These are phyloP conservation scores for Atethmia centrago DNA, from an alignment of 2,888 invertebrate species.

Conservation along the genomic window DNA sequence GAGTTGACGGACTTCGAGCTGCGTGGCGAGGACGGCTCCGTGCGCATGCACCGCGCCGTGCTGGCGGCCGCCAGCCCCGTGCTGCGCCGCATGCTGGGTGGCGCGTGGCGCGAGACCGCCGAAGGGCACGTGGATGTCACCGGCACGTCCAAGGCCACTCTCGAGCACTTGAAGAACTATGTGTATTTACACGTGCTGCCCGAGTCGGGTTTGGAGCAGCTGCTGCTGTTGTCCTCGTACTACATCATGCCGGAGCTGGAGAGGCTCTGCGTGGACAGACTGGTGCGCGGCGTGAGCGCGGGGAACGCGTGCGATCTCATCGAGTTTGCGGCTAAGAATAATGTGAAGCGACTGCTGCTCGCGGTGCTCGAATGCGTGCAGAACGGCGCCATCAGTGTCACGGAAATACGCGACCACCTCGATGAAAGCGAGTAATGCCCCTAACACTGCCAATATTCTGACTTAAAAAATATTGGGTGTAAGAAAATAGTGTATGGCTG, in stretches of 20 bases:
- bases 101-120: conserved; percentile 74
- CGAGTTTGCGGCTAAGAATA: conserved; percentile 75
- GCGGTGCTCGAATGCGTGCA: conserved; percentile 74
- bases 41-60: conserved; percentile 74
- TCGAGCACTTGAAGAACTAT: conserved; percentile 76
- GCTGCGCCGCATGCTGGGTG: conserved; percentile 73
- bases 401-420: conserved; percentile 68
- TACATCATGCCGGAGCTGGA: conserved; percentile 79
- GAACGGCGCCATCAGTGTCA: conserved; percentile 63
- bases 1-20: conserved; percentile 78
- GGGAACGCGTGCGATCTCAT: conserved; percentile 65
- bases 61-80: conserved; percentile 77
- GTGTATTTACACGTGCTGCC: conserved; percentile 74
- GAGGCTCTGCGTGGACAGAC: conserved; percentile 72
- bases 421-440: conserved; percentile 1
- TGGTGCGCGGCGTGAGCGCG: conserved; percentile 56
- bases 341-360: conserved; percentile 69
- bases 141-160: conserved; percentile 70
- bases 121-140: conserved; percentile 74
- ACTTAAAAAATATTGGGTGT: background rate
- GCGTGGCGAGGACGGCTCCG: conserved; percentile 75
- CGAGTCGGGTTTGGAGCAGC: conserved; percentile 70
- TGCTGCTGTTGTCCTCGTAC: conserved; percentile 73
- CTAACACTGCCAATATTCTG: background rate
- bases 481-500: background rate